These are phyloP conservation scores for Mantis religiosa DNA, from an alignment of 2,888 invertebrate genomes.

Conservation along the genomic window DNA sequence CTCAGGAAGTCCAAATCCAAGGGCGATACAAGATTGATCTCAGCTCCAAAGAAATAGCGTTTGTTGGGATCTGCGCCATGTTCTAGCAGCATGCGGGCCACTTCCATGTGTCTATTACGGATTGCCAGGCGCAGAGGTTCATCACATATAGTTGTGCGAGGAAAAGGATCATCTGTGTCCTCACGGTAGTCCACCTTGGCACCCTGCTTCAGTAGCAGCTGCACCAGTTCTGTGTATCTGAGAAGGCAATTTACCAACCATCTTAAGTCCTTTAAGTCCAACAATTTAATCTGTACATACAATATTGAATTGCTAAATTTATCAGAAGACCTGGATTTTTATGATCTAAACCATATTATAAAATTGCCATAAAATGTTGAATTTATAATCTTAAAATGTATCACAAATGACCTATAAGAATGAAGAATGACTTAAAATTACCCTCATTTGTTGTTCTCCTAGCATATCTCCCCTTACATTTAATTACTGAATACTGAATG, in stretches of 20 bases:
- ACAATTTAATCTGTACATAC: no score
- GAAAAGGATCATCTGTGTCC: constrained; percentile 57
- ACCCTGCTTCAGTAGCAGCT: constrained; percentile 68
- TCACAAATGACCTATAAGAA: no score
- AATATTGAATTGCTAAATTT: no score
- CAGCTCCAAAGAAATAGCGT: constrained; percentile 78
- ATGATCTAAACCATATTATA: no score
- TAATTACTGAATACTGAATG: no score
- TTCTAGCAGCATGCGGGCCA: constrained; percentile 68
- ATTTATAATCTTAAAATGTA: no score
- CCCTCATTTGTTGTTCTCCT: no score
- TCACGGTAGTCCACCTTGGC: constrained; percentile 75
- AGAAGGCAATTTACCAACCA: not conserved
- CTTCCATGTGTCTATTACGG: constrained; percentile 56
- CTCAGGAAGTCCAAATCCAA: constrained; percentile 75
- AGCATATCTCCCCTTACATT: no score
- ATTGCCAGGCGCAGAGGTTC: constrained; percentile 87
- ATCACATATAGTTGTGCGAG: constrained; percentile 67
- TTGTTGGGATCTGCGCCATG: constrained; percentile 88
- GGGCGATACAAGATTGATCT: constrained; percentile 79
- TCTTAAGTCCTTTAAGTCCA: no score
- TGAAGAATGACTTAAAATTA: no score
- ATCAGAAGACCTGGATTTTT: no score
- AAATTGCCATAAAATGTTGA: no score
- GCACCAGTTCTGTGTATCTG: constrained; percentile 64